These are phyloP conservation scores for Bombus sylvicola DNA, from an alignment of 1,140 invertebrate genomes.

Conservation along the genomic window DNA sequence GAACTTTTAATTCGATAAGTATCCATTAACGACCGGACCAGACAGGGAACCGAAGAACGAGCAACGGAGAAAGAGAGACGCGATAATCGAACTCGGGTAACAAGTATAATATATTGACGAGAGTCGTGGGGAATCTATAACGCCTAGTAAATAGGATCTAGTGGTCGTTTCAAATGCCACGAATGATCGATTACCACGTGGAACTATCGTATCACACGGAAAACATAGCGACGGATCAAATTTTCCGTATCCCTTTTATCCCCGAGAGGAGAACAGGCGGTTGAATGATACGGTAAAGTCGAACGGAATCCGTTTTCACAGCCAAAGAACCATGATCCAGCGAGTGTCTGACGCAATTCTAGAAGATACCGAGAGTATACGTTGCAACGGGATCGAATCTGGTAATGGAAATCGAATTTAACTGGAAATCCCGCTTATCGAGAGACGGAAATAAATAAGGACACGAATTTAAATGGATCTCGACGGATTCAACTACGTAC, in stretches of 20 bases:
- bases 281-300: not conserved
- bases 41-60: not conserved
- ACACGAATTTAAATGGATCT: not conserved
- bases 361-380: not conserved
- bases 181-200: constrained; percentile 3
- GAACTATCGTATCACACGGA: constrained; percentile 4
- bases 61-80: not conserved
- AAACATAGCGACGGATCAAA: not conserved
- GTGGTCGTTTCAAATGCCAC: not conserved
- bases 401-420: constrained; percentile 39
- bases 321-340: not conserved
- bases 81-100: constrained; percentile 33
- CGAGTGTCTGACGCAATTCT: constrained; percentile 8
- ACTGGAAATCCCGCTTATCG: not conserved
- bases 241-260: not conserved
- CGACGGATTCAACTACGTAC: not conserved
- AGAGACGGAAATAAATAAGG: constrained; percentile 4
- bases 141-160: not conserved
- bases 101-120: not conserved
- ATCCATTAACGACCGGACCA: constrained; percentile 60
- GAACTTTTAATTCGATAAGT: constrained; percentile 76
- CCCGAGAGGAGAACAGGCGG: not conserved
- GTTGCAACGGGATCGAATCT: not conserved
- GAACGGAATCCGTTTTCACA: not conserved
- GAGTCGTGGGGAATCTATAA: not conserved